A percentile compares a stretch with the other conserved stretches of the same genome.
Conservation (phyloP, 2,797 vertebrate genomes). For the Zonotrichia albicollis region DNA sequence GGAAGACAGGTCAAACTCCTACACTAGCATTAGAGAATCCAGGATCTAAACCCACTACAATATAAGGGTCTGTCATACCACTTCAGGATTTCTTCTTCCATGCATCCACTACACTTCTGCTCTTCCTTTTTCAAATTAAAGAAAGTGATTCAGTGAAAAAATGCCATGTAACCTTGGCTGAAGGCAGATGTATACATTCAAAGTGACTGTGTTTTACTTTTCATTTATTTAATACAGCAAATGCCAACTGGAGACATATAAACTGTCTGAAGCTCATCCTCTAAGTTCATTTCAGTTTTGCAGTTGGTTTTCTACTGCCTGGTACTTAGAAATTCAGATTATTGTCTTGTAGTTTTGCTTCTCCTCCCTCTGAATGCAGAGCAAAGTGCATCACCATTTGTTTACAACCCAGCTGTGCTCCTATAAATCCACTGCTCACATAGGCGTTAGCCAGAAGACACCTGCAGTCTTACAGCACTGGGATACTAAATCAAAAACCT, state of each 20-base stretch:
- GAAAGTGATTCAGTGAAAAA: neutral
- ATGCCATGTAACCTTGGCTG: neutral
- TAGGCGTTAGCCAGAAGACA: neutral
- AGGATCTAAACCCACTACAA: neutral
- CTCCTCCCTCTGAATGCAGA: neutral
- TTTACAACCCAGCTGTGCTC: conserved; percentile 7
- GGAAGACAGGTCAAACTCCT: neutral
- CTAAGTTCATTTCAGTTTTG: neutral
- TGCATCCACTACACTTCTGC: neutral
- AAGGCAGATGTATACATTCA: neutral
- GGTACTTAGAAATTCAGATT: neutral
- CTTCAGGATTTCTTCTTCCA: neutral
- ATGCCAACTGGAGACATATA: neutral
- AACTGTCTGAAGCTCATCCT: neutral
- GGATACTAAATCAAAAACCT: conserved; percentile 1
- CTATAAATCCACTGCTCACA: neutral
- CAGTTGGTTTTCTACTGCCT: neutral
- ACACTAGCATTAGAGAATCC: neutral
- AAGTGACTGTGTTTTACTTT: neutral
- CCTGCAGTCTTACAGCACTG: neutral
- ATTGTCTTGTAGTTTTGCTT: neutral
- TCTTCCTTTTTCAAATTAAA: neutral
- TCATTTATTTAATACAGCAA: neutral
- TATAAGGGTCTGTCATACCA: neutral
- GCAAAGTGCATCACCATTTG: neutral